A percentile compares a stretch with the other conserved stretches of the same genome.
Conservation (phyloP, 2,888 invertebrate genomes). For the Bellardia pandia region DNA sequence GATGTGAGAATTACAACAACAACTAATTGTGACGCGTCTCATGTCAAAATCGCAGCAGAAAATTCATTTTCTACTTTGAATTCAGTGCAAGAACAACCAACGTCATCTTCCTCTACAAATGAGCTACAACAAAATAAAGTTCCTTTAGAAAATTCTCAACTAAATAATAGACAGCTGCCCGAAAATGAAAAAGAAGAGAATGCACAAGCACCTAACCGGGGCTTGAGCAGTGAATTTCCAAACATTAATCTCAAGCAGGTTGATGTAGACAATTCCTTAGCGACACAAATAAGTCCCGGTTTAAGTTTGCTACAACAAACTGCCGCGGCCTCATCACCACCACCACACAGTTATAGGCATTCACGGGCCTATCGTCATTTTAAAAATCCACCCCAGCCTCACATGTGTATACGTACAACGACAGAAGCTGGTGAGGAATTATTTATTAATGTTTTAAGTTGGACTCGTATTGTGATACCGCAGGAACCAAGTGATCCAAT, state of each 20-base stretch:
- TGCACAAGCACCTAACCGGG: not conserved
- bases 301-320: constrained; percentile 62
- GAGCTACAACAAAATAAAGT: constrained; percentile 27
- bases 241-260: not conserved
- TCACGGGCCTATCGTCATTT: constrained; percentile 88
- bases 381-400: constrained; percentile 90
- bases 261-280: constrained; percentile 9
- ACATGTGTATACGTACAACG: constrained; percentile 89
- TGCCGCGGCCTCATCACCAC: constrained; percentile 80
- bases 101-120: not conserved
- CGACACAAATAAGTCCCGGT: constrained; percentile 62
- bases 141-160: constrained; percentile 46
- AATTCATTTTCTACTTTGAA: constrained; percentile 52
- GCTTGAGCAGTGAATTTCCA: not conserved
- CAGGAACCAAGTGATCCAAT: constrained; percentile 88
- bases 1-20: constrained; percentile 4
- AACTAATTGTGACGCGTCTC: not conserved
- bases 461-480: constrained; percentile 89
- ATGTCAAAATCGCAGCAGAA: not conserved
- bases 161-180: not conserved
- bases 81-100: constrained; percentile 28
- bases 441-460: constrained; percentile 89
- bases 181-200: constrained; percentile 13
- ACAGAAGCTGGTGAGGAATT: constrained; percentile 85
- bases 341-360: constrained; percentile 86